Evolutionary conservation across 2,797 vertebrate species (phyloP), one percentile per base, ranked within the genome.

Genomic region (Mus spretus): DNA sequence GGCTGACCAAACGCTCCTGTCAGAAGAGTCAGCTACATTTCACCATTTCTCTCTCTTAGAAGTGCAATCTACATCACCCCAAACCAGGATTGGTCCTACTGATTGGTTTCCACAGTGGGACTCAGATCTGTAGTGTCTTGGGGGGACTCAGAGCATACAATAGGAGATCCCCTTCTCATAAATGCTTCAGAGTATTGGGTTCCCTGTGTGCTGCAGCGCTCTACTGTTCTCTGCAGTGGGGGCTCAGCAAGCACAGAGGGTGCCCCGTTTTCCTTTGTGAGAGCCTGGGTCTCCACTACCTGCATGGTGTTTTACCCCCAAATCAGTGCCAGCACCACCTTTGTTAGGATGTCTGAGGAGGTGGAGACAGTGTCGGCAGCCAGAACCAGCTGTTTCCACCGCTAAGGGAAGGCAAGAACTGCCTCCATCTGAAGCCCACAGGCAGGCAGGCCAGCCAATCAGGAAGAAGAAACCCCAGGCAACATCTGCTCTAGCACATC

Each of bases 21-120:
- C 55, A 6, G 13, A 4, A 3, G 55, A 37, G 44, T 2, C 37
- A 0, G 55, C 1, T 13, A 4, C 67, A 7, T 53, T 20, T 55
- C 24, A 11, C 20, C 6, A 0, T 26, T 50, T n/a, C 40, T 20
- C 67, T 65, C 61, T 65, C 67, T 3, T 37, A 31, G 81, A 19
- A 24, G 70, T 14, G 12, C 24, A 1, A 55, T 2, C 7, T 10
- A 0, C 15, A 0, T 12, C 44, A 1, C 1, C 0, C 82, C 3
- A 11, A 2, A 7, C 6, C 63, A 4, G 47, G 40, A 0, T 1
- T 0, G 9, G 31, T 34, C 15, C 3, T 17, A 0, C 57, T 19
- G 10, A 2, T 1, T 0, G 0, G 0, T 19, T 9, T 34, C 84
- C 17, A 2, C 47, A 6, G 24, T 1, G 0, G 75, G 37, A 1